Base-by-base conservation (phyloP, 2,888 invertebrate genomes). In the Clitarchus hookeri region DNA sequence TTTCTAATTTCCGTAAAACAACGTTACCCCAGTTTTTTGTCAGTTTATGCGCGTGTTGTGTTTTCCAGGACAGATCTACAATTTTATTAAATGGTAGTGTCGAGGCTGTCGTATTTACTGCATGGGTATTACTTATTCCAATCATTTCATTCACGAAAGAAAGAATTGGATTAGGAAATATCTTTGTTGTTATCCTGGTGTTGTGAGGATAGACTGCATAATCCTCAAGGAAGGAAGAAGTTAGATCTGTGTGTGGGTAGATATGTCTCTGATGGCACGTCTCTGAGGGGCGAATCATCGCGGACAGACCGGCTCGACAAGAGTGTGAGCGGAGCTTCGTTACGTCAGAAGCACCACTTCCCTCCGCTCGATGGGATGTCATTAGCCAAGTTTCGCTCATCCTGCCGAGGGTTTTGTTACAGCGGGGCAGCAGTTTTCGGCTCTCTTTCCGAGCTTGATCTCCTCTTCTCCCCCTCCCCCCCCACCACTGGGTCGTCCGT, bases 331-430 rank as follows among this genome's bases (percentile, higher is more conserved):
- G 16, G 65, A 0, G 65, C 65, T 65, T 65, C 65, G 65, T 65
- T 65, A 65, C 65, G 65, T 23, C 65, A 0, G 65, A 65, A 65
- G 65, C 65, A 65, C 65, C 65, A 19, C 65, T 65, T 65, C 65
- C 65, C 65, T n/a, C 65, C 23, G n/a, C 65, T 65, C 65, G 65
- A 65, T 65, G 65, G 65, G 65, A 65, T 65, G 65, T 65, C 65
- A 65, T 65, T 65, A 65, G 65, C 65, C 65, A 65, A 65, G n/a
- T 65, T 65, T 65, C 65, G n/a, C 65, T 6, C 65, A 6, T 65
- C 65, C 65, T 23, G 8, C 0, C 0, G 65, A 8, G 65, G 65
- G 12, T 23, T 65, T 65, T 16, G 65, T 23, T 65, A 65, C 65
- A n/a, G 19, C 23, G 8, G 8, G 16, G 23, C 0, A 19, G 65